These are phyloP conservation scores for Dolichotis patagonum DNA, from an alignment of 2,113 vertebrate genomes.

Conservation along the genomic window DNA sequence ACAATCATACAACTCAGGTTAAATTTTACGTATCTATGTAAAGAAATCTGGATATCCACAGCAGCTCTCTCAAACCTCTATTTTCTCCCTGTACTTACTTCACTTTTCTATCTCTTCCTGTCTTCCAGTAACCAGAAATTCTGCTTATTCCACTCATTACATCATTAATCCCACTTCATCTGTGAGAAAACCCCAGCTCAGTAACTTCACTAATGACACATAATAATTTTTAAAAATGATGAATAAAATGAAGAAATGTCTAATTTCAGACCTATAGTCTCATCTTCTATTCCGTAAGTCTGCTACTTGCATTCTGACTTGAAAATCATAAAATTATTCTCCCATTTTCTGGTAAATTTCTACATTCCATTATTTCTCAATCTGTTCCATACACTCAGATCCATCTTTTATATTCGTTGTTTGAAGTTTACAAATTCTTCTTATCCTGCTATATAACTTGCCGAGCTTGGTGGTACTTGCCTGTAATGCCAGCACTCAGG, in stretches of 20 bases:
- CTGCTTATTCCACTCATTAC: neutral
- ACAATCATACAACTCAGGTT: neutral
- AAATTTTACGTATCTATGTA: neutral
- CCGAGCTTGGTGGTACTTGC: too few species aligned
- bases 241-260: neutral
- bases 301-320: neutral
- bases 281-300: neutral
- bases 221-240: neutral
- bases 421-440: neutral
- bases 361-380: neutral
- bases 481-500: too few species aligned
- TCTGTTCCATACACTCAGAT: neutral
- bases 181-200: neutral
- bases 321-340: neutral
- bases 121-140: neutral
- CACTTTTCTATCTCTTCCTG: neutral
- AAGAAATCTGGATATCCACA: neutral
- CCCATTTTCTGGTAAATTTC: neutral
- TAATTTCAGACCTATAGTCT: neutral
- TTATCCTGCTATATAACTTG: neutral
- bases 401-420: neutral
- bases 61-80: neutral
- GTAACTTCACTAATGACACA: neutral
- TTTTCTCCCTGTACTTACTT: neutral
- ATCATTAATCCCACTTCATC: neutral